A percentile compares a stretch with the other conserved stretches of the same genome.
Evolutionary conservation across 2,888 invertebrate genomes (phyloP).

Genomic region (Bellardia bayeri): DNA sequence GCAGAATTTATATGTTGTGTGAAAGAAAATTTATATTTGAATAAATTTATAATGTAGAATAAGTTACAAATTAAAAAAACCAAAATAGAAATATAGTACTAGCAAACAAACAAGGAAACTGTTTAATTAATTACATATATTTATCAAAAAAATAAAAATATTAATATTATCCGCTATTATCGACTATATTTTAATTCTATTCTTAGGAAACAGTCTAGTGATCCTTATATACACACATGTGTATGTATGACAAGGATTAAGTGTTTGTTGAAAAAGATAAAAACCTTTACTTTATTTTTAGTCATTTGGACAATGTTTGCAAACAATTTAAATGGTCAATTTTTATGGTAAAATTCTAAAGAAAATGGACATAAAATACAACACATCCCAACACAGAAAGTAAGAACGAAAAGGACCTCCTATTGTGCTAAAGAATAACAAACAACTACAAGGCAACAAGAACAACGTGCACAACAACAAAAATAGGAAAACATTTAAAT

Average conservation of each 20-base stretch:
- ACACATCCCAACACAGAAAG: not conserved
- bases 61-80: too few species aligned
- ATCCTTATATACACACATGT: not conserved
- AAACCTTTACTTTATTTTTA: constrained; percentile 24
- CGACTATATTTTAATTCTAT: too few species aligned
- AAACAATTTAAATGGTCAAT: constrained; percentile 33
- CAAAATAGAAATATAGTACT: too few species aligned
- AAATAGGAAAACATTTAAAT: constrained; percentile 51
- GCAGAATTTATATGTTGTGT: too few species aligned
- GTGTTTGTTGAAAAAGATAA: not conserved
- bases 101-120: too few species aligned
- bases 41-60: too few species aligned
- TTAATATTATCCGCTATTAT: too few species aligned
- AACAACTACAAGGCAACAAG: not conserved
- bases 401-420: constrained; percentile 13
- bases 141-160: too few species aligned
- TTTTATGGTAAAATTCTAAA: constrained; percentile 3
- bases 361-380: constrained; percentile 36
- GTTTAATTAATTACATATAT: too few species aligned
- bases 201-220: too few species aligned
- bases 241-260: not conserved
- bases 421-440: constrained; percentile 18
- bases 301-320: constrained; percentile 19
- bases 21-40: too few species aligned
- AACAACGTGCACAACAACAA: constrained; percentile 9